Base-by-base conservation (phyloP, 2,888 invertebrate genomes). In the Ectemnius continuus region DNA sequence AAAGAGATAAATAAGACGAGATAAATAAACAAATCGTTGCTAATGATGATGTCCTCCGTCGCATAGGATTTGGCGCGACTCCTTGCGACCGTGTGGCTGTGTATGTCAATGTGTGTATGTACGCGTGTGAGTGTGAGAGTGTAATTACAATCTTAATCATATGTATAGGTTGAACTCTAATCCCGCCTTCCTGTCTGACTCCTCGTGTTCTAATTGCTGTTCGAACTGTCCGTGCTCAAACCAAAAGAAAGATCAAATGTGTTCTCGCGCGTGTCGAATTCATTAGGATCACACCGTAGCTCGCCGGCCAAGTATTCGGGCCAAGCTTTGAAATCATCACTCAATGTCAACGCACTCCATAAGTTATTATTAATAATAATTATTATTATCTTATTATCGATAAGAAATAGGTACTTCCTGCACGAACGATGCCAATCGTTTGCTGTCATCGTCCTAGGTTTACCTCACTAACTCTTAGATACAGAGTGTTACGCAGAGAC, bases 351-450 rank as follows among this genome's bases (percentile, higher is more conserved):
- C 74, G 69, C 74, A 80, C 74, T 82, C 70, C 69, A 75, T 83
- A 83, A 81, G 83, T 81, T 81, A 81, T 77, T 81, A 81, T 79
- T 78, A 77, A 62, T 69, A 79, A 52, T 69, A 74, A 59, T 63
- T 68, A 70, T 70, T 70, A 80, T 80, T 78, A 81, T 63, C 78
- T 83, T 73, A 67, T 76, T 76, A 81, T 83, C 68, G 36, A 72
- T 83, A 76, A 83, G 74, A 80, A 77, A 78, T 82, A 82, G 82
- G 82, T 82, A 82, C 84, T 83, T 82, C 82, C 81, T 82, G 82
- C 70, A 81, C 74, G 70, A 73, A 77, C 75, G 79, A 78, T 73
- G 71, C 57, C 66, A 52, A 73, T 66, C 62, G 72, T 70, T 45
- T 52, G 66, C 70, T 61, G 72, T 36, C 67, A 80, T 72, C 82